Evolutionary conservation across 92 coral and sea anemone species (phyloP), one percentile per base, ranked within the genome.

Genomic region (Epizoanthus ramosus): DNA sequence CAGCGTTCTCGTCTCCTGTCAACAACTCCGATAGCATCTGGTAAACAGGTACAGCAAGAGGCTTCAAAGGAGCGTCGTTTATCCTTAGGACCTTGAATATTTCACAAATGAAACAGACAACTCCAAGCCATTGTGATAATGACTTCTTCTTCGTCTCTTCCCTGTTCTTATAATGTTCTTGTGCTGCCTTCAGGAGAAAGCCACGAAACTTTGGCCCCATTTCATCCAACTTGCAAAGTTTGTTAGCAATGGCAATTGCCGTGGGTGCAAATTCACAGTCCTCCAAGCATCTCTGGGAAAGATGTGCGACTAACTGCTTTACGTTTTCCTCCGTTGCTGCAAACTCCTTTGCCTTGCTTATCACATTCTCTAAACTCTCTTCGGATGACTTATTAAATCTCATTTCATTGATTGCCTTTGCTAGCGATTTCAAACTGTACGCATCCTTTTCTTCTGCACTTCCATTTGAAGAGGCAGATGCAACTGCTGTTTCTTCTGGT

Each of bases 161-260:
- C 54, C 99, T 79, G 81, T 87, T 92, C 24, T 92, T 97, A 89
- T 90, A 97, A 18, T 85, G 74, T 65, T 97, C 97, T 79, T 97
- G 99, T 0, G 93, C 91, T 47, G 87, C 64, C 50, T 90, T 94
- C 16, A 97, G 79, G 18, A 97, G 81, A 68, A 52, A 64, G 4
- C 85, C 75, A 57, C 99, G 88, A 73, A 97, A 94, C 15, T 85
- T 84, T 9, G 43, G 80, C 3, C 99, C 99, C 6, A 68, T 33
- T 4, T 85, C 89, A 2, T 88, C 92, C 4, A 87, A 88, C 5
- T 81, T 79, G 19, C 87, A 81, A 67, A 97, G 91, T 54, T 60
- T 63, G 81, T 81, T 85, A 8, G 89, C 95, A 59, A 89, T 76
- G 31, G 74, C 84, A 9, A 94, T 89, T 10, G 86, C 91, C 25